Percentiles rank a stretch among this genome's conserved stretches.
Evolutionary conservation across 2,888 invertebrate genomes (phyloP).

Genomic region (Dascillus cervinus): DNA sequence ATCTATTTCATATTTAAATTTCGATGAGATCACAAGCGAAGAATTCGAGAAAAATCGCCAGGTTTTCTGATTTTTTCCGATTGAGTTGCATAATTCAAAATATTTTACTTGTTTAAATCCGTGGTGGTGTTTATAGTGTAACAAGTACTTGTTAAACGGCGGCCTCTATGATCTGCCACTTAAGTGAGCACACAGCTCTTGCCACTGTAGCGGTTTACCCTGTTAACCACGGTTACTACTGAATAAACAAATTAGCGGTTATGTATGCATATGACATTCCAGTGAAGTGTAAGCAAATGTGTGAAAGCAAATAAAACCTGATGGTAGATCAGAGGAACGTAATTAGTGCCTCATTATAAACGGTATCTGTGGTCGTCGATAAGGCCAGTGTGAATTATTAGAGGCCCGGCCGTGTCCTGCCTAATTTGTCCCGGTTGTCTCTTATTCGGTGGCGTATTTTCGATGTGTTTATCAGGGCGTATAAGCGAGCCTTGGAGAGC

Average conservation of each 20-base stretch:
- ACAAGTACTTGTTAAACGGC: slow-evolving; percentile 16
- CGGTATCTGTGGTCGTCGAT: slow-evolving; percentile 18
- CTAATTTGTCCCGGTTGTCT: slow-evolving; percentile 40
- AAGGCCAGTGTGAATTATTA: slow-evolving; percentile 37
- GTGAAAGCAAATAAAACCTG: neutral
- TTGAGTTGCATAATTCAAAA: no score
- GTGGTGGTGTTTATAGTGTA: no score
- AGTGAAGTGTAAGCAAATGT: slow-evolving; percentile 1
- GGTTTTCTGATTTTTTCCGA: neutral
- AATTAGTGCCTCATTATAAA: slow-evolving; percentile 14
- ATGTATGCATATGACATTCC: slow-evolving; percentile 13
- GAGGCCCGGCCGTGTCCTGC: slow-evolving; percentile 36
- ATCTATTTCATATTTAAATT: slow-evolving; percentile 23
- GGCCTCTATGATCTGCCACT: slow-evolving; percentile 22
- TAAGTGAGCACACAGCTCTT: slow-evolving; percentile 20
- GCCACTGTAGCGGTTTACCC: slow-evolving; percentile 22
- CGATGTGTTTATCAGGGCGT: slow-evolving; percentile 39
- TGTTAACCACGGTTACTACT: slow-evolving; percentile 10
- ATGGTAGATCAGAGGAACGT: slow-evolving; percentile 1
- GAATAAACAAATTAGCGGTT: slow-evolving; percentile 13
- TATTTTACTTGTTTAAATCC: no score
- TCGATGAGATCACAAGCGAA: slow-evolving; percentile 12
- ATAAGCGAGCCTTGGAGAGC: slow-evolving; percentile 28
- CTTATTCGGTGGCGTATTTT: slow-evolving; percentile 37
- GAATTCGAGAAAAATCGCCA: slow-evolving; percentile 9